Conservation (phyloP, 2,888 invertebrate genomes). For the Priocnemis perturbator region DNA sequence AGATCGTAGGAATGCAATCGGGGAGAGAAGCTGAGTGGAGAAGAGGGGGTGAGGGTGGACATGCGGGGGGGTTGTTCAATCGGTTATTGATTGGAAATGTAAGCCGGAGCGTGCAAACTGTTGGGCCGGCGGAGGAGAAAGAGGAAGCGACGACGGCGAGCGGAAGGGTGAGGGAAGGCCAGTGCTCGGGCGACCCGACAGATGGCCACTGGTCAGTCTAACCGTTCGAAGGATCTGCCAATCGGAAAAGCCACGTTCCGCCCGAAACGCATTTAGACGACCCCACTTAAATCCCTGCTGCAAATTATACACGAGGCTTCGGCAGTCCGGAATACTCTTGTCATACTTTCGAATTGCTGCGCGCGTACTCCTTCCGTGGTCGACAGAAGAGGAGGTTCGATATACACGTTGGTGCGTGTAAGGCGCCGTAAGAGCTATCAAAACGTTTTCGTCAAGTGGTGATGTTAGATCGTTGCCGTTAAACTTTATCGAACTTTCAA, state of each 20-base stretch:
- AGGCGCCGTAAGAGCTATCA: too few species aligned
- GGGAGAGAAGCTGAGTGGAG: slow-evolving; percentile 45
- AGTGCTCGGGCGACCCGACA: slow-evolving; percentile 67
- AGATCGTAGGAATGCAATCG: slow-evolving; percentile 60
- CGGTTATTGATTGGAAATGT: slow-evolving; percentile 75
- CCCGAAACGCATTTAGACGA: neutral
- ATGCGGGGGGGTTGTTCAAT: slow-evolving; percentile 69
- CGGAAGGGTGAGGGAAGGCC: slow-evolving; percentile 47
- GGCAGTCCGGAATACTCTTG: too few species aligned
- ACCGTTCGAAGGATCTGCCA: slow-evolving; percentile 42
- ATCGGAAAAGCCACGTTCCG: slow-evolving; percentile 47
- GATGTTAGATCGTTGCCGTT: too few species aligned
- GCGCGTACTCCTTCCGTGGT: too few species aligned
- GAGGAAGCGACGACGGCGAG: slow-evolving; percentile 37
- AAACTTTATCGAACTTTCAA: too few species aligned
- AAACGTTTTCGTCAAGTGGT: too few species aligned
- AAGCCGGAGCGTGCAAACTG: slow-evolving; percentile 57
- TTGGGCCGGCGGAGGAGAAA: slow-evolving; percentile 41
- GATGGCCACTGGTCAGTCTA: slow-evolving; percentile 70
- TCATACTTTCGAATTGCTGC: too few species aligned
- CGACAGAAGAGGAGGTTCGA: too few species aligned
- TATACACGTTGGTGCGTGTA: too few species aligned
- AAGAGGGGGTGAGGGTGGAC: slow-evolving; percentile 38
- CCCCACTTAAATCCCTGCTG: too few species aligned
- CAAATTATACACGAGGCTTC: too few species aligned